Evolutionary conservation across 2,888 invertebrate species (phyloP), one percentile per base, ranked within the genome.

Genomic region (Tenthredo mesomela): DNA sequence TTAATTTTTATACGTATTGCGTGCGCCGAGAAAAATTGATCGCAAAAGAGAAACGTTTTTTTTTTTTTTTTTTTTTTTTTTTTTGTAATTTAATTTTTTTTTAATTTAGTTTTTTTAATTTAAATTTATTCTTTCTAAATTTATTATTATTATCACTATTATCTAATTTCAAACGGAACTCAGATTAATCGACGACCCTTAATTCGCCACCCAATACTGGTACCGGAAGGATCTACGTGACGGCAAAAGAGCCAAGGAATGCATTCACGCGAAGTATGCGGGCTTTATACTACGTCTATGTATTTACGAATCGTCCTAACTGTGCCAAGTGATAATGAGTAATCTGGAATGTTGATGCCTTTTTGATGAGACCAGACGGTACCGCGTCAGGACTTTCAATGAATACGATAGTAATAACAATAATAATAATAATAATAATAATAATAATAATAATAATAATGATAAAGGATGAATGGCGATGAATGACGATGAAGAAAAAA

Each of bases 341-440:
- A 47, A 73, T 73, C 73, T 73, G 73, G 73, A 73, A 73, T 73
- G 73, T 73, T 43, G 73, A 73, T 73, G 73, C 21, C 43, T 73
- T 40, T 73, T 73, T 43, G 21, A 73, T 73, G 21, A n/a, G 21
- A 73, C 47, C 47, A 2, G 43, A 73, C 43, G 47, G 5, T 43
- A 47, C 29, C 21, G 40, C 43, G 29, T 10, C 9, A 9, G 37
- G 40, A 70, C 43, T 21, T 73, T n/a, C 21, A 0, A 1, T 43
- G 4, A 43, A 21, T 33, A 33, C 33, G 4, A 33, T 70, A 37
- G 37, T 70, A 70, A 15, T 9, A 43, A 9, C 40, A 43, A 43
- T 73, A 73, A 43, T 43, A n/a, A n/a, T n/a, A n/a, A 33, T 70
- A 37, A n/a, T 70, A 70, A 15, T 9, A 43, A 9, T 21, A 43